Conservation (phyloP, 2,797 vertebrate species). For the Sebastes steindachneri region DNA sequence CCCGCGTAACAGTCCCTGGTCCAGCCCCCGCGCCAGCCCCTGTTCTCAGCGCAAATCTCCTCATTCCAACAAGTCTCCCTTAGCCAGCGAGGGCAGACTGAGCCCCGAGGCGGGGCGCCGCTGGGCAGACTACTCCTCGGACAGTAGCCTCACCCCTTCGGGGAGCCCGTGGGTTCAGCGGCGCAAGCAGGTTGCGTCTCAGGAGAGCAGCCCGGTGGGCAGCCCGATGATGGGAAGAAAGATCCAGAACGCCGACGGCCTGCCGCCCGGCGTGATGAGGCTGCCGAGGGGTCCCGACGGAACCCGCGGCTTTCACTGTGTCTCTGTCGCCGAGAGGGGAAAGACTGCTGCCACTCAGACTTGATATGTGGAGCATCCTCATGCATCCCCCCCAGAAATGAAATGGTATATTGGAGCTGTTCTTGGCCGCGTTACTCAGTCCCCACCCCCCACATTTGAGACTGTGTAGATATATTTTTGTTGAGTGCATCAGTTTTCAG, state of each 20-base stretch:
- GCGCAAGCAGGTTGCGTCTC: constrained; percentile 89
- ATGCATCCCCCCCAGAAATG: constrained; percentile 34
- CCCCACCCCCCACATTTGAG: constrained; percentile 58
- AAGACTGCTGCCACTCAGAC: constrained; percentile 82
- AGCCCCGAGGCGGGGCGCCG: constrained; percentile 86
- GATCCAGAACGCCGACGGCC: constrained; percentile 90
- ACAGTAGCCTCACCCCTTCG: constrained; percentile 94
- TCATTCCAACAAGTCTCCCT: constrained; percentile 86
- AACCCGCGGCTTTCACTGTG: constrained; percentile 91
- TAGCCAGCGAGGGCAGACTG: constrained; percentile 86
- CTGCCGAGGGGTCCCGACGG: constrained; percentile 94
- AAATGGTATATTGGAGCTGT: constrained; percentile 39
- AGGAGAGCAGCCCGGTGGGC: constrained; percentile 90
- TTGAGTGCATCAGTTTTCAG: constrained; percentile 66
- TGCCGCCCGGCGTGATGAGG: constrained; percentile 91
- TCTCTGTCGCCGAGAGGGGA: constrained; percentile 78
- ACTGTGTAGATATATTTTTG: constrained; percentile 73
- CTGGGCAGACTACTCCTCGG: constrained; percentile 94
- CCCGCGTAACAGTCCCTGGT: constrained; percentile 95
- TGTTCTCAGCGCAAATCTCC: constrained; percentile 87
- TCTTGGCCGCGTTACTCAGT: constrained; percentile 40
- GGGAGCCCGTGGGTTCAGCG: constrained; percentile 97
- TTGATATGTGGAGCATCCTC: constrained; percentile 58
- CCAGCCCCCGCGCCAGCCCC: constrained; percentile 89
- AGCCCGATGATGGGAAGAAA: constrained; percentile 91